phyloP scores from a whole-genome alignment of 2,888 invertebrate species.

The Alsophila aescularia region DNA sequence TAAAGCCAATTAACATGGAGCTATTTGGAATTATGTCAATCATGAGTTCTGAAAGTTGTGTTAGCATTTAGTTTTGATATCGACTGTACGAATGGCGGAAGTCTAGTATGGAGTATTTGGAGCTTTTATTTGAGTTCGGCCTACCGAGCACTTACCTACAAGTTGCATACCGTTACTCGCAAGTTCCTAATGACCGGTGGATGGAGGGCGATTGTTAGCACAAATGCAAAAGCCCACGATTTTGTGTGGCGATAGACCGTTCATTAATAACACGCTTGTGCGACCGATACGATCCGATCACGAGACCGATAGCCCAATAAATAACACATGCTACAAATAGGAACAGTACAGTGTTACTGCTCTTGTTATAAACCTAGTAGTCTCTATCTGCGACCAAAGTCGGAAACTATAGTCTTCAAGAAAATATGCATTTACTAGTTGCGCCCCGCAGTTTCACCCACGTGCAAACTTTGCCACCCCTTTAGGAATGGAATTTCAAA shows the following conservation, averaged over 20 bases:
- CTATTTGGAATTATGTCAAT: too few species aligned
- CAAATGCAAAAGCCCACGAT: conserved; percentile 61
- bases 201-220: conserved; percentile 75
- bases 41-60: too few species aligned
- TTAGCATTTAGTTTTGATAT: too few species aligned
- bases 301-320: conserved; percentile 28
- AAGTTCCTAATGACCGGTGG: conserved; percentile 76
- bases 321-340: not conserved
- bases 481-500: too few species aligned
- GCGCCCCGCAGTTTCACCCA: too few species aligned
- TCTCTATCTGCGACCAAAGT: too few species aligned
- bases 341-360: not conserved
- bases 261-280: conserved; percentile 11
- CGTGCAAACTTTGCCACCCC: too few species aligned
- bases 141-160: conserved; percentile 46
- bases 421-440: too few species aligned
- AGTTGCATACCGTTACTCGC: conserved; percentile 72
- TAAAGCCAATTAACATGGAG: too few species aligned
- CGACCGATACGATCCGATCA: too few species aligned
- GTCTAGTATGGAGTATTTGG: not conserved
- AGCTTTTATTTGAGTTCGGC: conserved; percentile 1
- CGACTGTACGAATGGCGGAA: conserved; percentile 4
- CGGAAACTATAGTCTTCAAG: too few species aligned
- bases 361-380: too few species aligned
- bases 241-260: conserved; percentile 13